A percentile compares a stretch with the other conserved stretches of the same genome.
phyloP scores from a whole-genome alignment of 1,140 invertebrate genomes.

The Eurosta solidaginis region DNA sequence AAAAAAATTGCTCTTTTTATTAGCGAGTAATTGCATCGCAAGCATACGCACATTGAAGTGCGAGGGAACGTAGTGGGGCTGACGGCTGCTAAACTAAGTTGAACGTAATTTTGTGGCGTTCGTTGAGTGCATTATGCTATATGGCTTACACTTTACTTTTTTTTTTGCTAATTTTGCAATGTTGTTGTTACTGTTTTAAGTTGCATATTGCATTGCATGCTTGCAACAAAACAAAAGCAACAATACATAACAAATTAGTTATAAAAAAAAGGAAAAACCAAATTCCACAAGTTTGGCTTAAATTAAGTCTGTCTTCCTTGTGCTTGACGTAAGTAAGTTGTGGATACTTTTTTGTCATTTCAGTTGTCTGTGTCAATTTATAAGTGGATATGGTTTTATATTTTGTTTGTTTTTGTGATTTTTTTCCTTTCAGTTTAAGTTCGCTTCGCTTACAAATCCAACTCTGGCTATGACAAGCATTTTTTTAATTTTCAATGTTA shows the following conservation, averaged over 20 bases:
- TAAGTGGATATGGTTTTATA: not conserved
- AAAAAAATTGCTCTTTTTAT: too few relatives aligned
- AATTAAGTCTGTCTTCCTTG: constrained; percentile 3
- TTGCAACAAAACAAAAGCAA: not conserved
- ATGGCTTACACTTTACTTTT: not conserved
- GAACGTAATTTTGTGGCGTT: constrained; percentile 11
- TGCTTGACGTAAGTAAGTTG: not conserved
- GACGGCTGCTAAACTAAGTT: not conserved
- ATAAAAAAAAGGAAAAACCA: not conserved
- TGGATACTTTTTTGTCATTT: not conserved
- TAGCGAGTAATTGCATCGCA: too few relatives aligned
- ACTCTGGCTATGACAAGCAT: not conserved
- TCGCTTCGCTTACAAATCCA: not conserved
- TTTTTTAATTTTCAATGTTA: constrained; percentile 14
- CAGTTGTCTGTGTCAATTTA: not conserved
- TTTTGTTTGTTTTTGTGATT: not conserved
- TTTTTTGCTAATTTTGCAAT: not conserved
- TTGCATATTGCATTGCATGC: not conserved
- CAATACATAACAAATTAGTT: not conserved
- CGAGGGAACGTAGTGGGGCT: not conserved
- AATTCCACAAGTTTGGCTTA: not conserved
- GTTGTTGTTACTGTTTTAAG: not conserved
- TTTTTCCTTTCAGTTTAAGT: not conserved
- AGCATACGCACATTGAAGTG: not conserved
- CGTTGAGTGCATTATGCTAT: not conserved